Conservation (phyloP, 1,140 invertebrate species). For the Drosophila varians region DNA sequence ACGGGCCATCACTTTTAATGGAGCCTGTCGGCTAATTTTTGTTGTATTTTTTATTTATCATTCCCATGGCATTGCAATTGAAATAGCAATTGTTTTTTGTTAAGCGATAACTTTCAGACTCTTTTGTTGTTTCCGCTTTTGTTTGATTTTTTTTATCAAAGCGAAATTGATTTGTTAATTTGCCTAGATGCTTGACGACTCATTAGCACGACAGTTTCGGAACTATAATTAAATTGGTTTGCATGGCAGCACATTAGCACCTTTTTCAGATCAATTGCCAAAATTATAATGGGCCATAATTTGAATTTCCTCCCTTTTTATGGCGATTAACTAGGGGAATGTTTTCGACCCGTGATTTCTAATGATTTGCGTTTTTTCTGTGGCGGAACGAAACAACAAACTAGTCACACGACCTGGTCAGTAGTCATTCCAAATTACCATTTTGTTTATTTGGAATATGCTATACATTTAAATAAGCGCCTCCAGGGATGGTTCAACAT, state of each 20-base stretch:
- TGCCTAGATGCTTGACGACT: constrained; percentile 51
- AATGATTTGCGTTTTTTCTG: constrained; percentile 32
- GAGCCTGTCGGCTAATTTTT: constrained; percentile 25
- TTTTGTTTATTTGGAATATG: constrained; percentile 39
- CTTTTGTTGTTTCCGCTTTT: constrained; percentile 21
- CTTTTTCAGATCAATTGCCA: constrained; percentile 30
- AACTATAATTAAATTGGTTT: constrained; percentile 51
- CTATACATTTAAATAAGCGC: constrained; percentile 38
- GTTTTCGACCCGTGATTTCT: not conserved
- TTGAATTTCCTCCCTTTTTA: constrained; percentile 4
- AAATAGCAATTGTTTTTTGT: constrained; percentile 26
- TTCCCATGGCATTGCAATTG: constrained; percentile 18
- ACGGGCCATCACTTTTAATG: constrained; percentile 38
- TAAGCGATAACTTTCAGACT: constrained; percentile 6
- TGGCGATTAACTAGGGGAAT: constrained; percentile 19
- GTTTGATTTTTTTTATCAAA: constrained; percentile 53
- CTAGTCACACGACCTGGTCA: constrained; percentile 35
- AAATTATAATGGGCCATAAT: constrained; percentile 23
- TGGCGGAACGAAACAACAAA: constrained; percentile 30
- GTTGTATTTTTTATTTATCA: constrained; percentile 18
- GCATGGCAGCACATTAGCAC: constrained; percentile 48
- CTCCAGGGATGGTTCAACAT: constrained; percentile 18
- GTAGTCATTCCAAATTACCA: constrained; percentile 25
- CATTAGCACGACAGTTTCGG: constrained; percentile 61
- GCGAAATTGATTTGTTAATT: constrained; percentile 74